Percentiles rank a stretch among this genome's conserved stretches.
Evolutionary conservation across 2,113 vertebrate genomes (phyloP).

Genomic region (Aspiorhynchus laticeps): DNA sequence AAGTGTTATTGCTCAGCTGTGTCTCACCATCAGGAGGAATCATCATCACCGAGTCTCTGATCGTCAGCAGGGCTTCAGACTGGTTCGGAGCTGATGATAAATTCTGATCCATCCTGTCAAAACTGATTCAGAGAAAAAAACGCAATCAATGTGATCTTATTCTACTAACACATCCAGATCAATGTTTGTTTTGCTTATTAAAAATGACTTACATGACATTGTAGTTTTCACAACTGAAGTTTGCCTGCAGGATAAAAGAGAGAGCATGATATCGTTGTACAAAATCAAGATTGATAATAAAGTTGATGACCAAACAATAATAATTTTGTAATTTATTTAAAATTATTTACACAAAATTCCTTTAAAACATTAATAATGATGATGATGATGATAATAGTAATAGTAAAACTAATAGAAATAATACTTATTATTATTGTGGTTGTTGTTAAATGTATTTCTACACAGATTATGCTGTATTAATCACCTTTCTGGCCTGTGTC

Average conservation of each 20-base stretch:
- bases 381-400: neutral
- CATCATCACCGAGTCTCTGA: constrained; percentile 5
- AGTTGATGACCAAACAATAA: neutral
- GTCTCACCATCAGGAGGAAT: constrained; percentile 42
- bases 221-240: constrained; percentile 33
- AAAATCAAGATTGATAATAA: neutral
- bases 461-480: neutral
- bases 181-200: neutral
- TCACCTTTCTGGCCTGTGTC: constrained; percentile 5
- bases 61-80: constrained; percentile 16
- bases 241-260: constrained; percentile 7
- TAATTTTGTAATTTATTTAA: neutral
- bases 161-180: neutral
- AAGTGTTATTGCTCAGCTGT: neutral
- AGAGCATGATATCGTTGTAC: neutral
- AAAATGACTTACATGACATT: constrained; percentile 8
- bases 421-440: too few species aligned
- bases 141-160: neutral
- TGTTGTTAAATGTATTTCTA: neutral
- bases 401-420: too few species aligned
- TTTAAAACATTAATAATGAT: neutral
- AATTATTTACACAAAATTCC: neutral
- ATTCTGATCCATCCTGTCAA: constrained; percentile 1
- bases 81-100: constrained; percentile 7
- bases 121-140: constrained; percentile 1